Base-by-base conservation (phyloP, 2,113 vertebrate genomes). In the Oreochromis niloticus region DNA sequence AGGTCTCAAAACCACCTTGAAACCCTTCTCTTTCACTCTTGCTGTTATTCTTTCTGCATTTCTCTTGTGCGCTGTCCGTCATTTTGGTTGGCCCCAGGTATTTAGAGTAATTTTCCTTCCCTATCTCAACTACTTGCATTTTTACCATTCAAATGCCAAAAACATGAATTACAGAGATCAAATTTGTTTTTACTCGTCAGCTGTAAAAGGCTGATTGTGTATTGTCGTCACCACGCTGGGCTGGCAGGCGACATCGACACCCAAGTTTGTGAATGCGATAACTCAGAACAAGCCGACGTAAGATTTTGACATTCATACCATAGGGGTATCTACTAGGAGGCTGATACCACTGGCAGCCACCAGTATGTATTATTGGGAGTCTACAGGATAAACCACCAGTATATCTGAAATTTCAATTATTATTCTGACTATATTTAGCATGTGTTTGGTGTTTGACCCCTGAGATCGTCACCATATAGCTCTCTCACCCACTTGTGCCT, bases 401-500 rank as follows among this genome's bases (percentile, higher is more conserved):
- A 11, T 71, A 59, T 36, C 14, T 8, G 71, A 46, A 57, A 71
- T 85, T 2, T 8, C 4, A 24, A 9, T 27, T 32, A 6, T 87
- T 32, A 8, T 50, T 32, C 24, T 52, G 16, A 32, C 3, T 19
- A 10, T 89, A 27, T 52, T 81, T 17, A 48, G 27, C 7, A 27
- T 91, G 90, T 86, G 82, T 92, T 93, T 90, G 93, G 90, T 90
- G 71, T 91, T 91, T 86, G 84, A 88, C 73, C 73, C 17, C 39
- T 88, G 32, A 85, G 32, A 14, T 88, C 52, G 50, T 52, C 6
- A 0, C 32, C 52, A 27, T 86, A 2, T 34, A 16, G 32, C 52
- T 27, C 50, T 87, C 56, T 52, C 56, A 86, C 61, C 36, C 4
- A 19, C 61, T 68, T n/a, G 2, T 17, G 14, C 32, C n/a, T 66